Percentiles rank a stretch among this genome's conserved stretches.
phyloP scores from a whole-genome alignment of 2,797 vertebrate species.

The Myiotriccus ornatus region DNA sequence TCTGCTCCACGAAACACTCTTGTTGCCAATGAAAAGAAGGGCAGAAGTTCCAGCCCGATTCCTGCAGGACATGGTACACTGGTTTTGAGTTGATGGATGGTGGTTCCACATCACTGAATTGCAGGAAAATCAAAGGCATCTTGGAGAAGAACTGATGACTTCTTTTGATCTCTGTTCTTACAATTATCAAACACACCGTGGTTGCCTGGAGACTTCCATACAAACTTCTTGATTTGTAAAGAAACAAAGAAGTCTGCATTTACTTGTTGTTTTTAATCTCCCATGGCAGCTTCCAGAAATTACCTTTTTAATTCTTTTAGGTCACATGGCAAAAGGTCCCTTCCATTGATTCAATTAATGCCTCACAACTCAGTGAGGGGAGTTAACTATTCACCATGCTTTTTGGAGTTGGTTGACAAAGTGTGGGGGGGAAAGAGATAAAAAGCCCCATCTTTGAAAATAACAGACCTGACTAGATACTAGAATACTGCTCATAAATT shows the following conservation, averaged over 20 bases:
- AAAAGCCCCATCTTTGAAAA: neutral
- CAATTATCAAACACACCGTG: neutral
- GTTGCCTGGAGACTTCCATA: constrained; percentile 7
- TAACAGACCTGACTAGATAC: neutral
- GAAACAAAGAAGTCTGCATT: neutral
- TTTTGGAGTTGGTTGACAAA: neutral
- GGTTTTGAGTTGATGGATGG: neutral
- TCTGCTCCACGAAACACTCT: neutral
- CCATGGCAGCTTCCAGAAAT: neutral
- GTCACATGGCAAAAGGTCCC: neutral
- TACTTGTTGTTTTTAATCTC: neutral
- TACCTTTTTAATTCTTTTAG: neutral
- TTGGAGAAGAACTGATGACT: neutral
- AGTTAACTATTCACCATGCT: neutral
- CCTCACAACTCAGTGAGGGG: neutral
- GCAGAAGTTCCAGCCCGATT: neutral
- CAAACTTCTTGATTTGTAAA: constrained; percentile 1
- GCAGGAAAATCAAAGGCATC: neutral
- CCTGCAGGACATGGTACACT: neutral
- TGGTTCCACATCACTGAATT: neutral
- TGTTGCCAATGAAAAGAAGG: neutral
- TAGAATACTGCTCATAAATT: neutral
- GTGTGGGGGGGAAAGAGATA: neutral
- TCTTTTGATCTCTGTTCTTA: constrained; percentile 41
- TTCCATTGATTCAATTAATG: neutral